Evolutionary conservation across 2,888 invertebrate genomes (phyloP).

Genomic region (Microplitis deprimator): DNA sequence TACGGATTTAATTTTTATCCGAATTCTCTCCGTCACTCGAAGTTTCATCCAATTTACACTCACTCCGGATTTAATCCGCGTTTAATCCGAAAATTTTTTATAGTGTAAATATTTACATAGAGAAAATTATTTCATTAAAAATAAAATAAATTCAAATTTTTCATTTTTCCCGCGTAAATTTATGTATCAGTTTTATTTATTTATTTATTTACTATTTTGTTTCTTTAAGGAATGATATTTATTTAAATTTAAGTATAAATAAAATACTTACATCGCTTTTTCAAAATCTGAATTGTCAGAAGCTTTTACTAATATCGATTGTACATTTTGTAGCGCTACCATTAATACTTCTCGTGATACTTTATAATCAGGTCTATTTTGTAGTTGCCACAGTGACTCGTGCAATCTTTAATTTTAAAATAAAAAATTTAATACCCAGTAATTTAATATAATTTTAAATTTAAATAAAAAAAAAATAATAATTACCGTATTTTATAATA

Average conservation of each 20-base stretch:
- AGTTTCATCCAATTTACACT: too few relatives aligned
- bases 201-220: too few relatives aligned
- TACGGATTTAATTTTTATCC: too few relatives aligned
- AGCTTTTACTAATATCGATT: constrained; percentile 84
- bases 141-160: too few relatives aligned
- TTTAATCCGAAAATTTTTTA: too few relatives aligned
- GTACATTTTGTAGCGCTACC: constrained; percentile 91
- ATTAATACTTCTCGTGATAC: constrained; percentile 87
- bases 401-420: constrained; percentile 68
- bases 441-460: not conserved
- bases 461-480: not conserved
- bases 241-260: constrained; percentile 22
- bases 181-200: too few relatives aligned
- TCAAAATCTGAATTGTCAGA: constrained; percentile 77
- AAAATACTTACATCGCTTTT: constrained; percentile 73
- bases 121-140: too few relatives aligned
- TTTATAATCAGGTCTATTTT: constrained; percentile 73
- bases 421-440: not conserved
- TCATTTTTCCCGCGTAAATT: too few relatives aligned
- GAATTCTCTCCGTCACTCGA: too few relatives aligned
- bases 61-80: too few relatives aligned
- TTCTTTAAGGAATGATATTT: too few relatives aligned
- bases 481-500: constrained; percentile 70
- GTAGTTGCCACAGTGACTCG: constrained; percentile 85
- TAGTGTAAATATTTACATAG: too few relatives aligned